A percentile compares a stretch with the other conserved stretches of the same genome.
These are phyloP conservation scores for Dasyprocta punctata DNA, from an alignment of 2,113 vertebrate genomes.

Conservation along the genomic window DNA sequence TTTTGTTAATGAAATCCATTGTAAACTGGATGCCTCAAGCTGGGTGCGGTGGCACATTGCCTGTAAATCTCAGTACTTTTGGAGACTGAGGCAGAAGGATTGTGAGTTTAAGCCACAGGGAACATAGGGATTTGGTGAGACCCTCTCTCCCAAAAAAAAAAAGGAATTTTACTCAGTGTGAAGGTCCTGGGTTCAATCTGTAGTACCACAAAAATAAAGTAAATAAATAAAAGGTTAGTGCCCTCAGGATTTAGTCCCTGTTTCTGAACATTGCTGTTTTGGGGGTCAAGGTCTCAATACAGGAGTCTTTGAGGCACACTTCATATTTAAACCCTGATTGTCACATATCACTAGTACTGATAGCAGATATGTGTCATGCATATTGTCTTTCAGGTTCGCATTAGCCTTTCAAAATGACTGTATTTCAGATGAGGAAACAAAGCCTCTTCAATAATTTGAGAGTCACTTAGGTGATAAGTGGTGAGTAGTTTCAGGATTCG, in stretches of 20 bases:
- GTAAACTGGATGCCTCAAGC: background rate
- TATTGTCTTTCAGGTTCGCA: slow-evolving; percentile 36
- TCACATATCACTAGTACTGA: slow-evolving; percentile 1
- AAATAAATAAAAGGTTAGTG: background rate
- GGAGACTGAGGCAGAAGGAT: background rate
- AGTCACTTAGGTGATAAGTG: slow-evolving; percentile 11
- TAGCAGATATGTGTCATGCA: background rate
- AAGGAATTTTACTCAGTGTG: background rate
- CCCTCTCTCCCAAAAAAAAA: background rate
- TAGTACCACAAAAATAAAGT: background rate
- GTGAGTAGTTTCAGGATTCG: background rate
- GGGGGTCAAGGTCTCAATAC: background rate
- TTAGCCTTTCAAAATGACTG: slow-evolving; percentile 26
- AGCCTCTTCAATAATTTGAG: slow-evolving; percentile 14
- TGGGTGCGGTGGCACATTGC: background rate
- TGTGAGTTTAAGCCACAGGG: background rate
- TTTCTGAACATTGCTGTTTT: background rate
- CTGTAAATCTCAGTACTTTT: background rate
- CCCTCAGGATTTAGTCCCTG: background rate
- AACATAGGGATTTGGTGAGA: background rate
- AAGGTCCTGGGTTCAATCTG: background rate
- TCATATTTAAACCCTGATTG: background rate
- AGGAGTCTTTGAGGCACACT: background rate
- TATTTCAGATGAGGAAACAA: slow-evolving; percentile 27
- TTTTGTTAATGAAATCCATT: background rate